These are phyloP conservation scores for Strix aluco DNA, from an alignment of 2,113 vertebrate genomes.

Conservation along the genomic window DNA sequence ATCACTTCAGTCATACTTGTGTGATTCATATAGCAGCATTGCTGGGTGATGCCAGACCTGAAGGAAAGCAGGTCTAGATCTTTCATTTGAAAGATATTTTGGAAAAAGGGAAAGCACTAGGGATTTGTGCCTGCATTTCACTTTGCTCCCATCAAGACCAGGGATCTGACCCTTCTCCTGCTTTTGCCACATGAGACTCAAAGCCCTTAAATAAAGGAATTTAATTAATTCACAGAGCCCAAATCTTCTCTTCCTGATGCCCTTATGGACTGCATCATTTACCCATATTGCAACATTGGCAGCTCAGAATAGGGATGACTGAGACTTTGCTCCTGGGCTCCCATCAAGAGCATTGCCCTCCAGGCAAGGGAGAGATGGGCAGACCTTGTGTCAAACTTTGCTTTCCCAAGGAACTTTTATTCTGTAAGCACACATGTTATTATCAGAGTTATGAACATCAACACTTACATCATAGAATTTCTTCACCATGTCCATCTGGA, in stretches of 20 bases:
- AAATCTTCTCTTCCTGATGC: not conserved
- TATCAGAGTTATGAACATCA: not conserved
- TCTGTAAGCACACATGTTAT: not conserved
- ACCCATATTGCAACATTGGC: not conserved
- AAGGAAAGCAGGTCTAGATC: not conserved
- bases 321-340: not conserved
- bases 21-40: not conserved
- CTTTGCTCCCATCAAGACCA: not conserved
- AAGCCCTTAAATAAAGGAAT: not conserved
- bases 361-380: not conserved
- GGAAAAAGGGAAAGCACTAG: not conserved
- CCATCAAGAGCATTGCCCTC: not conserved
- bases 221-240: not conserved
- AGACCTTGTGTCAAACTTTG: not conserved
- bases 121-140: not conserved
- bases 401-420: not conserved
- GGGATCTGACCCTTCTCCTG: not conserved
- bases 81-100: not conserved
- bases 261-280: not conserved
- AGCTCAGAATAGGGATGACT: not conserved
- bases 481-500: conserved; percentile 83
- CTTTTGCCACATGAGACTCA: not conserved
- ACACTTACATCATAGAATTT: conserved; percentile 85
- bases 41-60: not conserved
- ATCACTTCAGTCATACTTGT: not conserved